Percentiles rank a stretch among this genome's conserved stretches.
phyloP scores from a whole-genome alignment of 2,113 vertebrate species.

The Eurypyga helias region DNA sequence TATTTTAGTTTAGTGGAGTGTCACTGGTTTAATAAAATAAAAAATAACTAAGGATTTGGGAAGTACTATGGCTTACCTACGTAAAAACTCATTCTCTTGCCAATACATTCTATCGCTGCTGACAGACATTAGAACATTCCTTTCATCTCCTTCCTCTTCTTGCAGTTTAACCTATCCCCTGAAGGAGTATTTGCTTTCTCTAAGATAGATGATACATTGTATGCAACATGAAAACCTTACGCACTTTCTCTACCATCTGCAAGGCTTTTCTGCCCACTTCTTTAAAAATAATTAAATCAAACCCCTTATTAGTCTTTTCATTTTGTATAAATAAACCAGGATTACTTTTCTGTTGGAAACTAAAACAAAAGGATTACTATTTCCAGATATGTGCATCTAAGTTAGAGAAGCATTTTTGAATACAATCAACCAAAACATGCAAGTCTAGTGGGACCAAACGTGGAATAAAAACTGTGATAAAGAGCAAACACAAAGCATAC shows the following conservation, averaged over 20 bases:
- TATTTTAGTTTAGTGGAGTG: slow-evolving; percentile 61
- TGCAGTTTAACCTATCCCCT: slow-evolving; percentile 72
- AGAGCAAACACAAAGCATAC: not conserved
- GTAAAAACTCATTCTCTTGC: slow-evolving; percentile 61
- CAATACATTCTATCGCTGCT: slow-evolving; percentile 63
- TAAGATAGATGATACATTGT: slow-evolving; percentile 71
- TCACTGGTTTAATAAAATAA: slow-evolving; percentile 67
- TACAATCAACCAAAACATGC: not conserved
- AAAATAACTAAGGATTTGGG: slow-evolving; percentile 68
- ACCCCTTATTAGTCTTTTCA: slow-evolving; percentile 21
- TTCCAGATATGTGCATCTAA: not conserved
- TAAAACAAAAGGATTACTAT: not conserved
- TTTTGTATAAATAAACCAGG: slow-evolving; percentile 41
- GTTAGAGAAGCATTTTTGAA: not conserved
- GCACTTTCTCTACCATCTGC: slow-evolving; percentile 65
- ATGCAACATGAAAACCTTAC: slow-evolving; percentile 66
- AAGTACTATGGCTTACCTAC: slow-evolving; percentile 56
- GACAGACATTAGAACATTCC: slow-evolving; percentile 73
- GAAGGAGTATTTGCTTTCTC: slow-evolving; percentile 75
- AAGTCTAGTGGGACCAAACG: not conserved
- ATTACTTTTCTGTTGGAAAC: not conserved
- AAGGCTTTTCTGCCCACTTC: slow-evolving; percentile 62
- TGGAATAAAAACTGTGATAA: not conserved
- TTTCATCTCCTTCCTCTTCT: slow-evolving; percentile 79
- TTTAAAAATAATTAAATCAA: slow-evolving; percentile 52